Percentiles rank a stretch among this genome's conserved stretches.
These are phyloP conservation scores for Nothocercus nigrocapillus DNA, from an alignment of 2,113 vertebrate species.

Conservation along the genomic window DNA sequence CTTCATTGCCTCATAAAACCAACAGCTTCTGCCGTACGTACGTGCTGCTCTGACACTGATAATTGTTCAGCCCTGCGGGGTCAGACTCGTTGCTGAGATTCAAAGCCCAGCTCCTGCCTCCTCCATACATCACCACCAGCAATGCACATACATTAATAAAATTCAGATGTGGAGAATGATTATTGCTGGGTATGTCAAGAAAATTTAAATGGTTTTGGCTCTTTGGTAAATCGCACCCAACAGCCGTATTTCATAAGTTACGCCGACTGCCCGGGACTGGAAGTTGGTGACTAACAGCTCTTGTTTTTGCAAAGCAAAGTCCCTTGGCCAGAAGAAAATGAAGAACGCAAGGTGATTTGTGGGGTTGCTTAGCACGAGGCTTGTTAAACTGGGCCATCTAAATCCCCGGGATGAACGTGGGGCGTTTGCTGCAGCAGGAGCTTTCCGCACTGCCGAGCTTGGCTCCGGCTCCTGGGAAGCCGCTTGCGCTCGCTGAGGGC, in stretches of 20 bases:
- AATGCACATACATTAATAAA: constrained; percentile 12
- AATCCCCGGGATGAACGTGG: not conserved
- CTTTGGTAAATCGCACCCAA: not conserved
- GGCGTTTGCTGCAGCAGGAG: not conserved
- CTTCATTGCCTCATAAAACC: not conserved
- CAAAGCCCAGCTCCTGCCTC: not conserved
- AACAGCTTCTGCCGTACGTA: not conserved
- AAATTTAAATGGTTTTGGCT: constrained; percentile 3
- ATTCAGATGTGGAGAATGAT: not conserved
- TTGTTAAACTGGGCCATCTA: not conserved
- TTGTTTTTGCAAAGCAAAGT: not conserved
- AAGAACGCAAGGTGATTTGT: not conserved
- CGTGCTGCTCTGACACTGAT: not conserved
- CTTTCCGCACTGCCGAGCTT: not conserved
- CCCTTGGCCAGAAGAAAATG: not conserved
- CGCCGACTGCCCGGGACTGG: not conserved
- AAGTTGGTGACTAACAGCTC: not conserved
- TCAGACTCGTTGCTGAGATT: not conserved
- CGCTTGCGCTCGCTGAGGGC: fast-evolving
- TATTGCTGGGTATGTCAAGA: constrained; percentile 19
- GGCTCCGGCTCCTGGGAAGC: not conserved
- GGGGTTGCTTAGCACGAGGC: not conserved
- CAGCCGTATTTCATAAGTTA: not conserved
- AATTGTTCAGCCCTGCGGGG: not conserved
- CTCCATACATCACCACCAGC: not conserved